Percentiles rank a stretch among this genome's conserved stretches.
These are phyloP conservation scores for Microtus ochrogaster DNA, from an alignment of 2,113 vertebrate genomes.

Conservation along the genomic window DNA sequence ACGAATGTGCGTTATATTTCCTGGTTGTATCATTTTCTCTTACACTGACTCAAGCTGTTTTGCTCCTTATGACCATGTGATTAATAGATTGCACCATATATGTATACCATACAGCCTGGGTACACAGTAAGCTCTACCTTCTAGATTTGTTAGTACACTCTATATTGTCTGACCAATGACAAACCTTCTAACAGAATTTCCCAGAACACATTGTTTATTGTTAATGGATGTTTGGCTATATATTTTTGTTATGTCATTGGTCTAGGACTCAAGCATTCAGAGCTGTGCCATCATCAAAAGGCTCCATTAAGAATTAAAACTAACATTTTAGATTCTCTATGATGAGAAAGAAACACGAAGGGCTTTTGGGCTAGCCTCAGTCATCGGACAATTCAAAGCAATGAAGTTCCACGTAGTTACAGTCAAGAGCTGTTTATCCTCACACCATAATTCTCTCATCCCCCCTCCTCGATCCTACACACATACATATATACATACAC, in stretches of 20 bases:
- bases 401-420: not conserved
- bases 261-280: not conserved
- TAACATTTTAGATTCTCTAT: not conserved
- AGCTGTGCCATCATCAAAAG: not conserved
- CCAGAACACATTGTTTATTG: not conserved
- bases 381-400: conserved; percentile 17
- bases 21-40: not conserved
- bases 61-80: not conserved
- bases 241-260: not conserved
- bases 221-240: not conserved
- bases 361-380: not conserved
- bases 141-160: not conserved
- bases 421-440: not conserved
- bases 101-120: not conserved
- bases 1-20: not conserved
- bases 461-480: not conserved
- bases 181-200: not conserved
- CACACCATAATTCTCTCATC: not conserved
- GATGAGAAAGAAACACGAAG: not conserved
- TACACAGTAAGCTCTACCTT: not conserved
- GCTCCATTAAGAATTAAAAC: not conserved
- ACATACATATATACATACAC: too few relatives aligned
- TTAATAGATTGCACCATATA: not conserved
- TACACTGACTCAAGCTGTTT: not conserved
- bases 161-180: not conserved